phyloP scores from a whole-genome alignment of 53 echinoderm and acorn worm species.

The Stichopus horrens region DNA sequence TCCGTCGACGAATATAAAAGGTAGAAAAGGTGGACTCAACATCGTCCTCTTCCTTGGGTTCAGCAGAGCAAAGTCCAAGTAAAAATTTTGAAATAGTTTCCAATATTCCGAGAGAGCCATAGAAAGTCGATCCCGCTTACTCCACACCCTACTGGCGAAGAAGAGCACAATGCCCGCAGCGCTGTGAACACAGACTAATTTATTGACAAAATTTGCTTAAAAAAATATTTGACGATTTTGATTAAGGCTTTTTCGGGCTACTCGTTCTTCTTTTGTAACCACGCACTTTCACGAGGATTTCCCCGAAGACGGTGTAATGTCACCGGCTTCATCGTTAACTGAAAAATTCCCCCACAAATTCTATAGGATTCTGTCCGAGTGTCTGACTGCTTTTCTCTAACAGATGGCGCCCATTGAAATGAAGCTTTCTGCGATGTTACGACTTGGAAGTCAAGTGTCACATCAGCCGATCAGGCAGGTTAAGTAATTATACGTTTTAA shows the following conservation, averaged over 20 bases:
- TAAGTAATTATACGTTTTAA: too few species aligned
- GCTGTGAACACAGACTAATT: not conserved
- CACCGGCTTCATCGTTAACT: not conserved
- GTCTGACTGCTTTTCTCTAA: not conserved
- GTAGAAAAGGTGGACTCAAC: not conserved
- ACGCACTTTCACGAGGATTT: not conserved
- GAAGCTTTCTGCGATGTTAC: too few species aligned
- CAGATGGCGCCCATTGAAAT: not conserved
- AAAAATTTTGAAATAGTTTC: not conserved
- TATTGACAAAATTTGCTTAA: not conserved
- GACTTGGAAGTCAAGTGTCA: too few species aligned
- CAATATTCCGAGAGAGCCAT: not conserved
- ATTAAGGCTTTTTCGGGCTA: not conserved
- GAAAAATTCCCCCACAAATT: too few species aligned
- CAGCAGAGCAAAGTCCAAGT: not conserved
- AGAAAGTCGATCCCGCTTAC: not conserved
- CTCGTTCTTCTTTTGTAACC: not conserved
- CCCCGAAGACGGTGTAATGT: not conserved
- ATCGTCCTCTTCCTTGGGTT: not conserved
- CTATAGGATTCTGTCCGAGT: too few species aligned
- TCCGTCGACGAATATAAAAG: too few species aligned
- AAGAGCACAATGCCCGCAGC: not conserved
- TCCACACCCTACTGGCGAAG: not conserved
- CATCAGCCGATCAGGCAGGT: too few species aligned
- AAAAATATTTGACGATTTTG: not conserved